Percentiles rank a stretch among this genome's conserved stretches.
Evolutionary conservation across 2,113 vertebrate genomes (phyloP).

Genomic region (Hemiscyllium ocellatum): DNA sequence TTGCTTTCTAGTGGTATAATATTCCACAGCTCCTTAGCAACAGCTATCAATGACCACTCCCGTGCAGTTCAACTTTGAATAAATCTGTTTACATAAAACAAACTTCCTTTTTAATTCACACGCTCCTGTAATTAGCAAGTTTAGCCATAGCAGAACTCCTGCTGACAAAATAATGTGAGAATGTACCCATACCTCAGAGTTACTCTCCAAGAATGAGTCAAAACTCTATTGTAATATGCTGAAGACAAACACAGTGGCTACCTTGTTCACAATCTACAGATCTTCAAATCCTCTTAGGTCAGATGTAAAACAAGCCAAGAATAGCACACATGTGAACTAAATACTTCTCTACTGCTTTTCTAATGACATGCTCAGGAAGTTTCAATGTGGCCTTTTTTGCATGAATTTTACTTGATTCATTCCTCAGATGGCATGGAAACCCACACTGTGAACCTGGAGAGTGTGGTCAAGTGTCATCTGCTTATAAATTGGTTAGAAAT

Average conservation of each 20-base stretch:
- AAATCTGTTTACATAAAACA: background rate
- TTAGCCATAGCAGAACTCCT: background rate
- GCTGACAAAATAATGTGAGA: background rate
- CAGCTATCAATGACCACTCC: background rate
- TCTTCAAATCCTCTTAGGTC: background rate
- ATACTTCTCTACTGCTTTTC: background rate
- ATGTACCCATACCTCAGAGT: background rate
- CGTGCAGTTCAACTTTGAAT: background rate
- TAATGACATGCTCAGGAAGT: background rate
- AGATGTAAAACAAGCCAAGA: background rate
- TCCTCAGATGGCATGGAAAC: background rate
- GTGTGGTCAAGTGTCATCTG: background rate
- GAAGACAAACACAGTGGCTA: background rate
- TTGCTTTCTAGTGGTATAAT: slow-evolving; percentile 17
- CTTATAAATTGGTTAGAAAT: background rate
- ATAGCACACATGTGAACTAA: background rate
- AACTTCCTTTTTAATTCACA: background rate
- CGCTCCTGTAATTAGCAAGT: background rate
- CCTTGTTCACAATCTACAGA: background rate
- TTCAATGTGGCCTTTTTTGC: too few relatives aligned
- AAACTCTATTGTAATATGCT: background rate
- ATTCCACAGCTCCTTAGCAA: background rate
- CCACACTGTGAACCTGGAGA: background rate
- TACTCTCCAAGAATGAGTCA: background rate
- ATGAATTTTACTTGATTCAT: background rate